Percentiles rank a stretch among this genome's conserved stretches.
Evolutionary conservation across 2,888 invertebrate genomes (phyloP).

Genomic region (Polydrusus tereticollis): DNA sequence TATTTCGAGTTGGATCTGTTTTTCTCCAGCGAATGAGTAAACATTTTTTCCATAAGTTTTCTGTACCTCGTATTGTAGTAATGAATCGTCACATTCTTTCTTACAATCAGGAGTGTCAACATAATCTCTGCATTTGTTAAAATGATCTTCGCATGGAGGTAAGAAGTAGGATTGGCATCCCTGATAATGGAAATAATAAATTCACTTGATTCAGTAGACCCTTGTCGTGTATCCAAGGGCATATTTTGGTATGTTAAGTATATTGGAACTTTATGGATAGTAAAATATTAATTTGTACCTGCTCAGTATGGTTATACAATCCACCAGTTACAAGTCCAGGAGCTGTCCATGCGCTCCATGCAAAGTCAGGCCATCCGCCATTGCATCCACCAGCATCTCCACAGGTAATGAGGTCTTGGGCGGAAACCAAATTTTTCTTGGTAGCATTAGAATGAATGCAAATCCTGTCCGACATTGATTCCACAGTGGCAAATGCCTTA

Average conservation of each 20-base stretch:
- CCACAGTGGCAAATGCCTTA: constrained; percentile 86
- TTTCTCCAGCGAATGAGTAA: constrained; percentile 46
- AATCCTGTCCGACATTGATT: constrained; percentile 76
- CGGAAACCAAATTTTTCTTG: constrained; percentile 34
- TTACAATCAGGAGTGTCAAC: constrained; percentile 44
- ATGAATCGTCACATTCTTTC: constrained; percentile 30
- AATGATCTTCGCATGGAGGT: constrained; percentile 43
- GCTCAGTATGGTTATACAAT: constrained; percentile 67
- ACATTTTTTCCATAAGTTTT: constrained; percentile 31
- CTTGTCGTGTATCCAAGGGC: no score
- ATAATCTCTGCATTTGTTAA: constrained; percentile 39
- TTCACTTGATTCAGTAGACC: no score
- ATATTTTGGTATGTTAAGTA: no score
- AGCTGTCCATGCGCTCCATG: constrained; percentile 86
- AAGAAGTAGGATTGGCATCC: constrained; percentile 48
- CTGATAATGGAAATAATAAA: background rate
- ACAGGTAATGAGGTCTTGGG: constrained; percentile 39
- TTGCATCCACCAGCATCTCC: constrained; percentile 66
- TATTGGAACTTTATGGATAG: no score
- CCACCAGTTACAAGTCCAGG: constrained; percentile 89
- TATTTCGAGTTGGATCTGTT: constrained; percentile 84
- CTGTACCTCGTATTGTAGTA: constrained; percentile 6
- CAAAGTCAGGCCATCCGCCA: constrained; percentile 83
- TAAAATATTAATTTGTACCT: constrained; percentile 10
- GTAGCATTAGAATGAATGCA: constrained; percentile 42